Evolutionary conservation across 2,888 invertebrate genomes (phyloP).

Genomic region (Plutella xylostella): DNA sequence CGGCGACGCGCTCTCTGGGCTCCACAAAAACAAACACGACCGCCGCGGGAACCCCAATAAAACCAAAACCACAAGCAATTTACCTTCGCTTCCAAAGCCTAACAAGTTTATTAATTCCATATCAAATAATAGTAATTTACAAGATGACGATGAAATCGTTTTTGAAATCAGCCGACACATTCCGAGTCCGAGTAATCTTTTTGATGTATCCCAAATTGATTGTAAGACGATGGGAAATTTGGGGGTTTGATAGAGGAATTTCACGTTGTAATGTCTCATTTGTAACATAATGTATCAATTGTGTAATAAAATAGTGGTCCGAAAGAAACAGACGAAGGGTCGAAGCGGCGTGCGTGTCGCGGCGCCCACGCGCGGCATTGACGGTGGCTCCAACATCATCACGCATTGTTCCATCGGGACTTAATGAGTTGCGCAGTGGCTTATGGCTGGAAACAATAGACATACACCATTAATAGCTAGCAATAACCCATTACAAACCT

Average conservation of each 20-base stretch:
- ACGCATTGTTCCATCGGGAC: constrained; percentile 20
- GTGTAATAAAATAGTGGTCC: constrained; percentile 20
- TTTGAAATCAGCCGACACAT: constrained; percentile 59
- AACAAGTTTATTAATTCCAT: constrained; percentile 69
- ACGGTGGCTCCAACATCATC: constrained; percentile 38
- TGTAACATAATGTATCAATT: neutral
- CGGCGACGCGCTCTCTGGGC: constrained; percentile 57
- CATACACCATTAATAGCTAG: constrained; percentile 35
- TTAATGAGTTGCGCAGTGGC: constrained; percentile 36
- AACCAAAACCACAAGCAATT: constrained; percentile 58
- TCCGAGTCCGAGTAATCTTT: constrained; percentile 47
- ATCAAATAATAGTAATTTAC: constrained; percentile 67
- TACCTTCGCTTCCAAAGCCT: constrained; percentile 61
- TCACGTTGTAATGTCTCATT: too few species aligned
- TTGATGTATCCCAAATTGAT: constrained; percentile 33
- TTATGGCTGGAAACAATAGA: constrained; percentile 48
- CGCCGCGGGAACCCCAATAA: constrained; percentile 61
- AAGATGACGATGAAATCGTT: constrained; percentile 54
- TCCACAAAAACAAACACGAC: constrained; percentile 62
- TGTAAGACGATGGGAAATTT: constrained; percentile 5
- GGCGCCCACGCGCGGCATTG: constrained; percentile 39
- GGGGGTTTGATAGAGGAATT: too few species aligned
- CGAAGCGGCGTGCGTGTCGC: too few species aligned
- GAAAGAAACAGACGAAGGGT: too few species aligned
- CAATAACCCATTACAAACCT: constrained; percentile 24